phyloP scores from a whole-genome alignment of 2,113 vertebrate species.

The Pterocles gutturalis region DNA sequence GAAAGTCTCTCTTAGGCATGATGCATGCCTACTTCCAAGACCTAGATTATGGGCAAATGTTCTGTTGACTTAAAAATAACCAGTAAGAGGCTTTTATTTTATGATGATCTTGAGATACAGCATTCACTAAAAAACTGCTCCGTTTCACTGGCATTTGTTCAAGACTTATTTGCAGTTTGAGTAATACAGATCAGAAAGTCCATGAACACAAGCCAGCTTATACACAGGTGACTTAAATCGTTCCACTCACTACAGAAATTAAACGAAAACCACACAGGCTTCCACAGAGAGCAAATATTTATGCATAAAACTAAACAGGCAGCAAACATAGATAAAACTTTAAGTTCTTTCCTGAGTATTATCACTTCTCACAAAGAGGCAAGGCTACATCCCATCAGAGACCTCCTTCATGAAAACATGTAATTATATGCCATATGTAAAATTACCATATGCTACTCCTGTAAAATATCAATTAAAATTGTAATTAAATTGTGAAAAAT shows the following conservation, averaged over 20 bases:
- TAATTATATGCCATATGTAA: background rate
- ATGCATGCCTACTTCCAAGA: background rate
- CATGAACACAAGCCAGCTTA: background rate
- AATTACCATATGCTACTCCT: background rate
- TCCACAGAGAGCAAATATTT: background rate
- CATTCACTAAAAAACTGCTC: background rate
- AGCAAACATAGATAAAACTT: background rate
- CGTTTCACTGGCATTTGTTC: background rate
- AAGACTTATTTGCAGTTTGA: background rate
- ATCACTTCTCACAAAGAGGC: background rate
- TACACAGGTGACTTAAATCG: background rate
- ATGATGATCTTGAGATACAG: background rate
- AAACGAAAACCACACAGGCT: background rate
- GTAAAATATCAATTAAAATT: background rate
- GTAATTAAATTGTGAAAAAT: background rate
- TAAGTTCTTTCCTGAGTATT: background rate
- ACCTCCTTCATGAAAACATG: background rate
- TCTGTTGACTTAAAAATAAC: background rate
- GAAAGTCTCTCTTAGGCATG: background rate
- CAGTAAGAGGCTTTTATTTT: background rate
- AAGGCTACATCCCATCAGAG: background rate
- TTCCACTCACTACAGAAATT: background rate
- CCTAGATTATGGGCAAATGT: background rate
- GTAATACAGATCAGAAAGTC: background rate
- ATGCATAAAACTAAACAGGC: background rate